Conservation (phyloP, 2,888 invertebrate genomes). For the Epiblema foenella region DNA sequence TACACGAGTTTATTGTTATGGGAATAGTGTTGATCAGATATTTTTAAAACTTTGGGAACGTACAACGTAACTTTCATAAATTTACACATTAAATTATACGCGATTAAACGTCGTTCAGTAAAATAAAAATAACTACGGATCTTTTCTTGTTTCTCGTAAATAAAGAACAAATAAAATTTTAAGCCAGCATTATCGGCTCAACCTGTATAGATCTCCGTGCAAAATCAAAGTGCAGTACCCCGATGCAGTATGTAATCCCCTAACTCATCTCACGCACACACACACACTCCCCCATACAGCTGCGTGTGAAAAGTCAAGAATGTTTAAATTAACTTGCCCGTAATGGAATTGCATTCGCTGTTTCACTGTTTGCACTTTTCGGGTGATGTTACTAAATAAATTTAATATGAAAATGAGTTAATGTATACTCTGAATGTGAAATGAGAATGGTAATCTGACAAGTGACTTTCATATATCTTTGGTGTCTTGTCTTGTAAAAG, state of each 20-base stretch:
- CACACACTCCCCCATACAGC: constrained; percentile 63
- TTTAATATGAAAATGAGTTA: constrained; percentile 27
- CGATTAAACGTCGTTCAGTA: background rate
- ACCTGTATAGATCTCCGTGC: constrained; percentile 73
- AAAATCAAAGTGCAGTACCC: constrained; percentile 85
- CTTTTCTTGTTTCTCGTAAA: background rate
- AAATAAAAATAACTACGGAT: no score
- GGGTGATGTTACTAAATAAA: constrained; percentile 39
- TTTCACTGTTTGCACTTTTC: constrained; percentile 42
- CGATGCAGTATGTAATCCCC: constrained; percentile 81
- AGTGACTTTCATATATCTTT: background rate
- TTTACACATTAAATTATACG: background rate
- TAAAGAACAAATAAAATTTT: background rate
- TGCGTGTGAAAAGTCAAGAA: constrained; percentile 83
- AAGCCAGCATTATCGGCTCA: constrained; percentile 50
- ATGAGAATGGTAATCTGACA: constrained; percentile 17
- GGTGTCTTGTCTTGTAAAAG: background rate
- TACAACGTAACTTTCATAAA: no score
- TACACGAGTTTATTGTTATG: no score
- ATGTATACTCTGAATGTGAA: constrained; percentile 5
- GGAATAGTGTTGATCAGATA: no score
- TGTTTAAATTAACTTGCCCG: constrained; percentile 61
- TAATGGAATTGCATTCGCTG: constrained; percentile 41
- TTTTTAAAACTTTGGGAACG: no score
- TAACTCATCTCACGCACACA: constrained; percentile 77